Conservation (phyloP, 2,113 vertebrate genomes). For the Trinectes maculatus region DNA sequence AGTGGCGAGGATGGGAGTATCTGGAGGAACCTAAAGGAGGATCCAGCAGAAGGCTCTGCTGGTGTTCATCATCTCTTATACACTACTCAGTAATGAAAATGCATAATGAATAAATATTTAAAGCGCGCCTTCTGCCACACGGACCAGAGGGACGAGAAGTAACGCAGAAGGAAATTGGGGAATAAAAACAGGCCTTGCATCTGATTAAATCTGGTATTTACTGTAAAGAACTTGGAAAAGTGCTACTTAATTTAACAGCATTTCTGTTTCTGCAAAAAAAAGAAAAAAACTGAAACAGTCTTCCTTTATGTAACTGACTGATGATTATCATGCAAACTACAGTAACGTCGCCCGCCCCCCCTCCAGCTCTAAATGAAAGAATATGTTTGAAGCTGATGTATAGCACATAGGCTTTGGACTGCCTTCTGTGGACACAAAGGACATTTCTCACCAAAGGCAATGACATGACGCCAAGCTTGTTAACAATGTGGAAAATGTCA, state of each 20-base stretch:
- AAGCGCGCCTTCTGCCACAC: no score
- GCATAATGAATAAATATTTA: conserved; percentile 20
- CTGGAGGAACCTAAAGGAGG: not conserved
- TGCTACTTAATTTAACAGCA: not conserved
- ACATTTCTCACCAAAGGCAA: conserved; percentile 60
- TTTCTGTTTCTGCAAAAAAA: not conserved
- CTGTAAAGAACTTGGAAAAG: not conserved
- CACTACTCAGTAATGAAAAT: conserved; percentile 32
- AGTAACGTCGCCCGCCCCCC: conserved; percentile 10
- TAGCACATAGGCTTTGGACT: conserved; percentile 23
- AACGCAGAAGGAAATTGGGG: not conserved
- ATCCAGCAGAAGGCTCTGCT: conserved; percentile 10
- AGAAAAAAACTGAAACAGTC: not conserved
- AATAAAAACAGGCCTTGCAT: not conserved
- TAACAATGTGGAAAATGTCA: conserved; percentile 71
- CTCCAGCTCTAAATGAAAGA: conserved; percentile 32
- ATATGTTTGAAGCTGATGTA: conserved; percentile 33
- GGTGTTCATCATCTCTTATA: conserved; percentile 40
- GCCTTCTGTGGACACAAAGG: conserved; percentile 54
- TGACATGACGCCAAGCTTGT: conserved; percentile 47
- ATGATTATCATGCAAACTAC: conserved; percentile 23
- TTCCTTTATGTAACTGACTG: not conserved
- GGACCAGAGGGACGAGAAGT: no score
- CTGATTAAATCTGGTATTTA: conserved; percentile 1
- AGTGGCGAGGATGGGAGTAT: not conserved